Evolutionary conservation across 2,113 vertebrate species (phyloP), one percentile per base, ranked within the genome.

Genomic region (Eclectus roratus): DNA sequence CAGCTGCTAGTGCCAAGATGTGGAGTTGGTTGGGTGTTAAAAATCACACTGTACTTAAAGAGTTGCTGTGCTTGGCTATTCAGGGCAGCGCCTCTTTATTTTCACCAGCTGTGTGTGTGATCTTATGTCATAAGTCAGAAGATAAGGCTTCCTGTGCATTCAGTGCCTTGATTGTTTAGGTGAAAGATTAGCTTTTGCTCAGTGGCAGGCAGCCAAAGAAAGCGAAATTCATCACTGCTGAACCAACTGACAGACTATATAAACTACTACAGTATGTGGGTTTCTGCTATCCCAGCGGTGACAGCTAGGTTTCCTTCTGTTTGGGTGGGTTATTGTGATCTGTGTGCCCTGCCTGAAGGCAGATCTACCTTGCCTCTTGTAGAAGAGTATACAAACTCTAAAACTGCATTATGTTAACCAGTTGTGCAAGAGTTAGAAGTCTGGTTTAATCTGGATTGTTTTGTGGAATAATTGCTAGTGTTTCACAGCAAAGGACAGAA

Each of bases 141-240:
- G 96, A 97, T 96, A 97, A 98, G 90, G 23, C 58, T 93, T 93
- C 66, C 70, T 91, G n/a, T 94, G 72, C 35, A 18, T 97, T 86
- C 93, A 96, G 91, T 97, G 86, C 92, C 41, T 74, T 49, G 70
- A 90, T 96, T 97, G 85, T 60, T 93, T 92, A 96, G 84, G 86
- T 93, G 50, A 74, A 92, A 94, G 94, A 95, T 97, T 97, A 97
- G 91, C 82, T 80, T 95, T 93, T 96, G 64, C 93, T 89, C 88
- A 17, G 37, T 97, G 97, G 91, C 94, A 97, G 92, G 56, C 92
- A 87, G 93, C 93, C 93, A 93, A 93, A 88, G 80, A 81, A 72
- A 97, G 82, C 93, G 80, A 94, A 94, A 92, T 52, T 89, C 65
- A 49, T 95, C 65, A 63, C 53, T 88, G 39, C 77, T 96, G 91